Conservation (phyloP, 1,140 invertebrate species). For the Drosophila sp. region DNA sequence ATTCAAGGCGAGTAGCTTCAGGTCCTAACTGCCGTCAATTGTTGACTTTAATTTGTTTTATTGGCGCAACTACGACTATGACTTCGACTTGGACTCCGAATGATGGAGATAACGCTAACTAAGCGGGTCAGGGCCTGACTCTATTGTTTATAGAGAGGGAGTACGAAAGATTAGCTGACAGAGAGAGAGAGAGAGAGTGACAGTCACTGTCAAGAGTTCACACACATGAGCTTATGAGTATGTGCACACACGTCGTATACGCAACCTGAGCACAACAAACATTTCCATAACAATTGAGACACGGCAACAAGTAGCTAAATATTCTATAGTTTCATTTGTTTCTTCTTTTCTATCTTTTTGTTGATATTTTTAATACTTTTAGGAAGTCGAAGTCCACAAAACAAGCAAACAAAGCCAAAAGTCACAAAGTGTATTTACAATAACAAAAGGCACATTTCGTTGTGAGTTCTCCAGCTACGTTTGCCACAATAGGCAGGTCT, state of each 20-base stretch:
- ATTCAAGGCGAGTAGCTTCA: conserved; percentile 82
- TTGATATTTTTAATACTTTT: conserved; percentile 71
- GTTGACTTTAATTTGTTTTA: conserved; percentile 81
- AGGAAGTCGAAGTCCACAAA: conserved; percentile 63
- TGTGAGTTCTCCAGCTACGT: conserved; percentile 48
- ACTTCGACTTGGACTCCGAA: conserved; percentile 9
- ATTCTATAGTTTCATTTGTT: conserved; percentile 16
- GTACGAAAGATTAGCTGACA: background rate
- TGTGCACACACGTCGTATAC: conserved; percentile 75
- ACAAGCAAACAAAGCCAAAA: conserved; percentile 47
- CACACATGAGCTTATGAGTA: conserved; percentile 46
- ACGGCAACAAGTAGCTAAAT: conserved; percentile 67
- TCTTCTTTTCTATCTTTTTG: conserved; percentile 19
- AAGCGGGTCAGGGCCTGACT: conserved; percentile 70
- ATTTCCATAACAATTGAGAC: conserved; percentile 70
- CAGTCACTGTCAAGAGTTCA: conserved; percentile 40
- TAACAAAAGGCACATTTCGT: conserved; percentile 71
- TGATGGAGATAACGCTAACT: conserved; percentile 74
- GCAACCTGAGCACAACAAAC: conserved; percentile 64
- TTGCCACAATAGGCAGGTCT: conserved; percentile 69
- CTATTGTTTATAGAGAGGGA: conserved; percentile 40
- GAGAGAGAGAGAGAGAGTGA: background rate
- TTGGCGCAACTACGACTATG: conserved; percentile 48
- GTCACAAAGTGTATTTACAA: conserved; percentile 61
- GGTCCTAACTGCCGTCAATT: conserved; percentile 80